phyloP scores from a whole-genome alignment of 2,797 vertebrate species.

The Mus spretus region DNA sequence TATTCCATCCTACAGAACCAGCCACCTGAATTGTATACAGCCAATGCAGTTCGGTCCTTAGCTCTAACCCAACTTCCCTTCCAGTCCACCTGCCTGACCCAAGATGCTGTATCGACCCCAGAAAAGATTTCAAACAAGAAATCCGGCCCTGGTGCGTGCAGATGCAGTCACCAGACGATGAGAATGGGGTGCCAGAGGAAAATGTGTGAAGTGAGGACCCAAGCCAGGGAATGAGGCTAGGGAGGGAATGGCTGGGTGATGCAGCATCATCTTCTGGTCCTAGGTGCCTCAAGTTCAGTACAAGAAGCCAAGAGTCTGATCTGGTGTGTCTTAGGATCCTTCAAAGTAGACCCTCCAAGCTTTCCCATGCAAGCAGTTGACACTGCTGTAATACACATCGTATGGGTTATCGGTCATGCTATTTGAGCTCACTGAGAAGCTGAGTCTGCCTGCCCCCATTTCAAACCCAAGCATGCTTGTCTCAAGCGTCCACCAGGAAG shows the following conservation, averaged over 20 bases:
- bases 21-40: neutral
- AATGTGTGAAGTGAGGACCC: neutral
- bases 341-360: neutral
- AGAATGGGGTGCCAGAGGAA: neutral
- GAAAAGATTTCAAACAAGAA: neutral
- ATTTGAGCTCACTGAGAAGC: neutral
- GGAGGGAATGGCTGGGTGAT: neutral
- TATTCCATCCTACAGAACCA: neutral
- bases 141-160: neutral
- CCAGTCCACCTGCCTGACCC: neutral
- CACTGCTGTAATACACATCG: neutral
- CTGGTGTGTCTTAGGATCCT: neutral
- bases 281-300: neutral
- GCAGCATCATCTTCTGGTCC: neutral
- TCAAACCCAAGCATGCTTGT: neutral
- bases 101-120: neutral
- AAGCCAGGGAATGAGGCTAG: neutral
- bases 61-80: neutral
- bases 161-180: neutral
- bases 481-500: neutral
- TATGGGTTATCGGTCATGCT: no score
- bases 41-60: neutral
- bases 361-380: neutral
- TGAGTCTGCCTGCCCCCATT: no score
- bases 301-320: neutral